Conservation (phyloP, 2,888 invertebrate species). For the Tetramorium bicarinatum region DNA sequence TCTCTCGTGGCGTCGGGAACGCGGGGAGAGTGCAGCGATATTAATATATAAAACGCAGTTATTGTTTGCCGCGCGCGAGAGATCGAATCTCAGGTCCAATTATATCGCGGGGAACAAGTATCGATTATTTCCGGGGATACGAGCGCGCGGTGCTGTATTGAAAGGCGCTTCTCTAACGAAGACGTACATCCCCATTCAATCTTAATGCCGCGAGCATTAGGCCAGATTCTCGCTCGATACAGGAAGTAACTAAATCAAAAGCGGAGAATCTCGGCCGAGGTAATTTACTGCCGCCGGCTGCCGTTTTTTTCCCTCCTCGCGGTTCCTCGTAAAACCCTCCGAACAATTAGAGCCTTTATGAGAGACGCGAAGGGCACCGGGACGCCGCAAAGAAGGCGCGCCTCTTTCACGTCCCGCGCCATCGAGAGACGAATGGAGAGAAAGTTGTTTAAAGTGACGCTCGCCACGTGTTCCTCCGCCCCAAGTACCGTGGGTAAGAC, state of each 20-base stretch:
- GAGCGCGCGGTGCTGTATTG: background rate
- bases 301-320: slow-evolving; percentile 37
- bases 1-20: background rate
- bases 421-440: slow-evolving; percentile 63
- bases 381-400: slow-evolving; percentile 72
- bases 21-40: too few relatives aligned
- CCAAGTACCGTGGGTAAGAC: slow-evolving; percentile 58
- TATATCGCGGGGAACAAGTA: slow-evolving; percentile 23
- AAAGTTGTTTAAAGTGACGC: slow-evolving; percentile 77
- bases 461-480: slow-evolving; percentile 72
- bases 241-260: slow-evolving; percentile 71
- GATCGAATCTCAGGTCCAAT: slow-evolving; percentile 20
- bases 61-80: slow-evolving; percentile 14
- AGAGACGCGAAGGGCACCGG: slow-evolving; percentile 67
- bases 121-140: slow-evolving; percentile 7
- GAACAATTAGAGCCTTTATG: slow-evolving; percentile 81
- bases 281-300: slow-evolving; percentile 61
- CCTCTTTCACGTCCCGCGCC: slow-evolving; percentile 49
- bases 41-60: background rate
- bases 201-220: slow-evolving; percentile 31
- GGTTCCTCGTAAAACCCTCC: slow-evolving; percentile 64
- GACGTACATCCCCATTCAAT: slow-evolving; percentile 7
- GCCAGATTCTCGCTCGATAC: slow-evolving; percentile 48
- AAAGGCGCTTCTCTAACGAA: slow-evolving; percentile 38
- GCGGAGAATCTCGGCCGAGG: slow-evolving; percentile 50